A percentile compares a stretch with the other conserved stretches of the same genome.
Conservation (phyloP, 2,797 vertebrate species). For the Steatocranus sp. region DNA sequence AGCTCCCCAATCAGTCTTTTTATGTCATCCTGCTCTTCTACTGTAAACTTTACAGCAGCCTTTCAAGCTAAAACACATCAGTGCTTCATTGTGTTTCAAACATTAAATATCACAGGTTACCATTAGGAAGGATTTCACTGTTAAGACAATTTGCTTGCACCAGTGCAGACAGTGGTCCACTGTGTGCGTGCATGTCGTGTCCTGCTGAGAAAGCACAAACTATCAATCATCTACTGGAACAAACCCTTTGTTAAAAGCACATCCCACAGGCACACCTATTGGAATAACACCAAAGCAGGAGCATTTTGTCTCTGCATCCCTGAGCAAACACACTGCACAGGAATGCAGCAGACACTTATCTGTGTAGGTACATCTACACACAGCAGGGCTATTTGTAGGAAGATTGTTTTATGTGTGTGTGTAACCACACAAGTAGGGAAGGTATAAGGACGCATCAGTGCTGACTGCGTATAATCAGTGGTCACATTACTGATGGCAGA, state of each 20-base stretch:
- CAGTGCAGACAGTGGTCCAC: rapidly evolving
- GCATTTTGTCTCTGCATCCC: neutral
- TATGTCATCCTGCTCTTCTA: neutral
- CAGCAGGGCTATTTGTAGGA: neutral
- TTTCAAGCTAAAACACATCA: neutral
- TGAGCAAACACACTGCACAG: neutral
- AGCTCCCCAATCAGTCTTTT: neutral
- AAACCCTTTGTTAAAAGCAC: neutral
- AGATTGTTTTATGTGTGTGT: neutral
- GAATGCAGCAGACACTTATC: slow-evolving; percentile 2
- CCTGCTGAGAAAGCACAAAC: neutral
- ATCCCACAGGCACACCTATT: neutral
- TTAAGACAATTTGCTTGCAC: neutral
- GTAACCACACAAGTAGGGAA: neutral
- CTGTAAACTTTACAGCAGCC: neutral
- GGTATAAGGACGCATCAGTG: neutral
- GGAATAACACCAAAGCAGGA: neutral
- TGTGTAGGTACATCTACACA: slow-evolving; percentile 5
- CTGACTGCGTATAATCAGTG: neutral
- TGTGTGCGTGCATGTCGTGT: neutral
- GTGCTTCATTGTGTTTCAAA: neutral
- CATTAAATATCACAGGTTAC: neutral
- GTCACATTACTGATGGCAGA: neutral
- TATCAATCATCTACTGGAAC: no score
- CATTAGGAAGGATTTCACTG: neutral